Conservation (phyloP, 2,113 vertebrate genomes). For the Tringa solitaria region DNA sequence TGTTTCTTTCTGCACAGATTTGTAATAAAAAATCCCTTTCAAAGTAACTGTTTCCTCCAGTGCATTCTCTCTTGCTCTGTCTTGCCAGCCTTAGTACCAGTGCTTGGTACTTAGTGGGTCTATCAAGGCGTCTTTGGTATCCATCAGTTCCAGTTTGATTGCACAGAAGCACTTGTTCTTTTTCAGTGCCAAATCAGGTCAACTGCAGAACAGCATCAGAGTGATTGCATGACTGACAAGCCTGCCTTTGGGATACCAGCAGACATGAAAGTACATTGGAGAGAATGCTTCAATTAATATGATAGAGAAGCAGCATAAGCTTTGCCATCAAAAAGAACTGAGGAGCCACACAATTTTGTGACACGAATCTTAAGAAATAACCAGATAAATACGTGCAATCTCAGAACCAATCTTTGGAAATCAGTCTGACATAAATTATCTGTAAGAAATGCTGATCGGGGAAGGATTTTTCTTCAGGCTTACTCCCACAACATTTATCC, state of each 20-base stretch:
- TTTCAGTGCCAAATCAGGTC: slow-evolving; percentile 51
- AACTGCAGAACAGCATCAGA: slow-evolving; percentile 47
- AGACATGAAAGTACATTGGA: slow-evolving; percentile 36
- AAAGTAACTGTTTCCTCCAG: neutral
- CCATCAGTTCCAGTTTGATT: slow-evolving; percentile 36
- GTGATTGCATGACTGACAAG: slow-evolving; percentile 62
- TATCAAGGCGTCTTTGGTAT: slow-evolving; percentile 45
- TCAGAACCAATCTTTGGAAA: slow-evolving; percentile 28
- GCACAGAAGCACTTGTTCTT: slow-evolving; percentile 29
- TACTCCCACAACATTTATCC: neutral
- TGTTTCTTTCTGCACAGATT: neutral
- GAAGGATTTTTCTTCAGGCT: slow-evolving; percentile 41
- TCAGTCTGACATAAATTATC: slow-evolving; percentile 48
- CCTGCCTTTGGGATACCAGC: slow-evolving; percentile 46
- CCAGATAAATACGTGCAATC: neutral
- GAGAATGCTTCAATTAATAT: slow-evolving; percentile 59
- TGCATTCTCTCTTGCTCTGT: neutral
- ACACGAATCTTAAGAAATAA: slow-evolving; percentile 22
- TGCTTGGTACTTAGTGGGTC: neutral
- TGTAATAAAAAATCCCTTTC: neutral
- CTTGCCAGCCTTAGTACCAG: neutral
- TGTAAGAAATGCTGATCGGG: slow-evolving; percentile 2
- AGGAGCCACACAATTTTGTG: neutral
- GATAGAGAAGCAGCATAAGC: slow-evolving; percentile 3
- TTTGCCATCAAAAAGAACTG: neutral